phyloP scores from a whole-genome alignment of 2,797 vertebrate species.

The Rhinophrynus dorsalis region DNA sequence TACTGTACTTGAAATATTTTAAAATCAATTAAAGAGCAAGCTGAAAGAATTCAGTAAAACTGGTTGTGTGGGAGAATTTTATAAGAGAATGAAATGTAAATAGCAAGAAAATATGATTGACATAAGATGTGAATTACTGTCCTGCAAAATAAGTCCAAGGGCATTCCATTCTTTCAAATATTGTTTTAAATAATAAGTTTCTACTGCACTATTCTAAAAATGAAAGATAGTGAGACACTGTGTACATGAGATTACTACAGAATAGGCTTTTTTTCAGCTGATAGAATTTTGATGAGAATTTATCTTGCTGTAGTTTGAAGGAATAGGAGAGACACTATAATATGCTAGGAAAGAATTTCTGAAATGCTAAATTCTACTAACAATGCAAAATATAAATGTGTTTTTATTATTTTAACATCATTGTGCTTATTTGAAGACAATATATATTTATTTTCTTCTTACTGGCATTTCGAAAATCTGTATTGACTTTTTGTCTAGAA shows the following conservation, averaged over 20 bases:
- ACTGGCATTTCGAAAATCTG: slow-evolving; percentile 9
- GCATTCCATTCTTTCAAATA: slow-evolving; percentile 48
- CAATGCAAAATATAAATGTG: slow-evolving; percentile 24
- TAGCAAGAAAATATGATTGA: slow-evolving; percentile 26
- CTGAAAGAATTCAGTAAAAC: slow-evolving; percentile 20
- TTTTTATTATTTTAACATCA: slow-evolving; percentile 27
- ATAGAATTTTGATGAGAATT: slow-evolving; percentile 48
- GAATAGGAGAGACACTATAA: slow-evolving; percentile 31
- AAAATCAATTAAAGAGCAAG: slow-evolving; percentile 37
- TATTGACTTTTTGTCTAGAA: slow-evolving; percentile 34
- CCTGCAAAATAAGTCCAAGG: slow-evolving; percentile 43
- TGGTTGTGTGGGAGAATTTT: slow-evolving; percentile 3
- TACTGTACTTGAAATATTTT: slow-evolving; percentile 31
- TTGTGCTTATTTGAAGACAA: slow-evolving; percentile 15
- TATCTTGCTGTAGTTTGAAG: slow-evolving; percentile 38
- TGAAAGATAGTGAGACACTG: slow-evolving; percentile 46
- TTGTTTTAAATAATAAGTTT: slow-evolving; percentile 51
- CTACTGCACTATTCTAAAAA: slow-evolving; percentile 45
- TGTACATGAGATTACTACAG: slow-evolving; percentile 50
- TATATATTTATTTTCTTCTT: slow-evolving; percentile 28
- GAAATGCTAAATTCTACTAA: slow-evolving; percentile 18
- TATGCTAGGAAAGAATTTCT: slow-evolving; percentile 33
- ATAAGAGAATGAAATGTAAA: slow-evolving; percentile 27
- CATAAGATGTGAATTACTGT: slow-evolving; percentile 27
- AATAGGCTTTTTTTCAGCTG: slow-evolving; percentile 40